Evolutionary conservation across 2,888 invertebrate species (phyloP), one percentile per base, ranked within the genome.

Genomic region (Yponomeuta plumbellus): DNA sequence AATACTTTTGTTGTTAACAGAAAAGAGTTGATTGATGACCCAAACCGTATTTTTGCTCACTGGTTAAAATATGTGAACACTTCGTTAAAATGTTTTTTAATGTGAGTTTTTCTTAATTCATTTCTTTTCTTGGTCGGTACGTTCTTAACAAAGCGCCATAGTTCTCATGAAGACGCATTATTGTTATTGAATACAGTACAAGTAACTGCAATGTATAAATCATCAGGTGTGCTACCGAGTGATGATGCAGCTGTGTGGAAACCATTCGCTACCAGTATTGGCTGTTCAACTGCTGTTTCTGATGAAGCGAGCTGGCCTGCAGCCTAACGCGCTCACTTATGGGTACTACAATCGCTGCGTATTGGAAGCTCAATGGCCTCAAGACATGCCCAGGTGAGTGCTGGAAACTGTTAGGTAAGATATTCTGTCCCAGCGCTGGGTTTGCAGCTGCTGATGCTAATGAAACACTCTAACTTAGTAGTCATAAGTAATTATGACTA

Each of bases 221-320:
- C 67, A 68, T 6, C 73, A 94, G 95, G 97, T 99, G 65, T 99
- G 99, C 88, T 99, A 99, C 85, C 94, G 99, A 69, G 96, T 99
- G 66, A 96, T 99, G 95, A 98, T 99, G 97, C 98, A 99, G 85
- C 92, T 99, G 26, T 99, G 99, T 86, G 98, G 99, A 8, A 95
- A 97, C 71, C 97, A 98, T 81, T 97, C 97, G 67, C 94, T 97
- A 78, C 99, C 99, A 0, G 95, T 98, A 67, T 88, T 99, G 75
- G 99, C 99, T 1, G 98, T 99, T 0, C 97, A 98, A 77, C 88
- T 97, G 64, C 89, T 97, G 74, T 96, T 97, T 78, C 93, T 97
- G 61, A 98, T 98, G 98, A 98, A 98, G 83, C 94, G 96, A 22
- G 96, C 96, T 57, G 98, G 98, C 0, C 93, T 99, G 57, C 97